These are phyloP conservation scores for Ariopsis seemanni DNA, from an alignment of 2,113 vertebrate genomes.

Conservation along the genomic window DNA sequence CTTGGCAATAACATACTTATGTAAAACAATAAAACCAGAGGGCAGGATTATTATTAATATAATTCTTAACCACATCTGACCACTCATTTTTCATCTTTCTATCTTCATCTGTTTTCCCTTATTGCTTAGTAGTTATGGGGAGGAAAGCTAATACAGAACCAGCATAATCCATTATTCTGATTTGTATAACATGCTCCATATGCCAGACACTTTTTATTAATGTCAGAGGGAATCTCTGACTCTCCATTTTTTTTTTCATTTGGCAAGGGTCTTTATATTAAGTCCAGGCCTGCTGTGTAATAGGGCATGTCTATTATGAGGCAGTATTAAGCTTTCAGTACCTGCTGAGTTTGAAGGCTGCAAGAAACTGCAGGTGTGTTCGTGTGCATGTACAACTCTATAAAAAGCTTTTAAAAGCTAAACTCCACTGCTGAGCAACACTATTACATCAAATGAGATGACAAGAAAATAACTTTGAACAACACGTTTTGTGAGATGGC, in stretches of 20 bases:
- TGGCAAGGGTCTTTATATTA: constrained; percentile 50
- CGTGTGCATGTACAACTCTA: constrained; percentile 24
- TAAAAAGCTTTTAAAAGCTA: constrained; percentile 61
- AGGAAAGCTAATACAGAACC: constrained; percentile 27
- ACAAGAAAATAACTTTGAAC: constrained; percentile 54
- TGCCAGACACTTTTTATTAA: constrained; percentile 56
- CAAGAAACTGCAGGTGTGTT: constrained; percentile 17
- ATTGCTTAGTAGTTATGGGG: constrained; percentile 23
- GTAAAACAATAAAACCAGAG: constrained; percentile 22
- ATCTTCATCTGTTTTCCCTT: constrained; percentile 20
- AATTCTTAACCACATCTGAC: constrained; percentile 32
- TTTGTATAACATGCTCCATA: constrained; percentile 52
- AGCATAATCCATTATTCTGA: constrained; percentile 36
- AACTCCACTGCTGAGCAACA: constrained; percentile 47
- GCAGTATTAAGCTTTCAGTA: constrained; percentile 41
- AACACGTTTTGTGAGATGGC: constrained; percentile 49
- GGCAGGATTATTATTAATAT: constrained; percentile 12
- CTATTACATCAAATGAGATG: constrained; percentile 54
- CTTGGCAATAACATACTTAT: constrained; percentile 9
- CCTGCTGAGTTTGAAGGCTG: constrained; percentile 54
- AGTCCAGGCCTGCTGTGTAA: constrained; percentile 50
- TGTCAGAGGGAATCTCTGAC: constrained; percentile 42
- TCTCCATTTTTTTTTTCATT: constrained; percentile 45
- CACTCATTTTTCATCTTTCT: constrained; percentile 46
- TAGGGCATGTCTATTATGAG: constrained; percentile 58